Percentiles rank a stretch among this genome's conserved stretches.
These are phyloP conservation scores for Campylorhamphus procurvoides DNA, from an alignment of 2,113 vertebrate genomes.

Conservation along the genomic window DNA sequence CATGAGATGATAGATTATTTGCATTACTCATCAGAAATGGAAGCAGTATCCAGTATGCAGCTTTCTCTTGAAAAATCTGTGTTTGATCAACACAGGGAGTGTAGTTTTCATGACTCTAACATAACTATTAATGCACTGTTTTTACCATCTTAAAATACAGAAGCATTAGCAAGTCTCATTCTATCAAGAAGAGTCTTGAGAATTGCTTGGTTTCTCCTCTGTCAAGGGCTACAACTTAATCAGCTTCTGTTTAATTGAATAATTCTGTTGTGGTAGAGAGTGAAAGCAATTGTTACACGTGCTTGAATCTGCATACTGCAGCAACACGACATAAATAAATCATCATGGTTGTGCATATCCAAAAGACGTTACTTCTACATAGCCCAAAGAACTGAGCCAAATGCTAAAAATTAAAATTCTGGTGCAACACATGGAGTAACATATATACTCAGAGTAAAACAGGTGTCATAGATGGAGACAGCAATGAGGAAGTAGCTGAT, in stretches of 20 bases:
- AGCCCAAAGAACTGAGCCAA: neutral
- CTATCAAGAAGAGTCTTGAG: neutral
- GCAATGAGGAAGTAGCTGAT: neutral
- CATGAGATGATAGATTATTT: neutral
- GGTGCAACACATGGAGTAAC: constrained; percentile 29
- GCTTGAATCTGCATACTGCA: neutral
- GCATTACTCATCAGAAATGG: neutral
- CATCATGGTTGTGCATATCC: neutral
- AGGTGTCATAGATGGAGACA: neutral
- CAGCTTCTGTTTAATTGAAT: neutral
- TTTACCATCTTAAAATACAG: neutral
- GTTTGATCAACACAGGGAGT: neutral
- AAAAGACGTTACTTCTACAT: neutral
- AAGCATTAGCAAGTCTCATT: neutral
- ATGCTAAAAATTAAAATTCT: neutral
- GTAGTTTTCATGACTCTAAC: neutral
- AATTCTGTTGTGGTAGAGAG: neutral
- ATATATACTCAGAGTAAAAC: neutral
- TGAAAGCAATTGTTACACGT: neutral
- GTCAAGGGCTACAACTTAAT: neutral
- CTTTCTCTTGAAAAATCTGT: neutral
- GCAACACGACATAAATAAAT: neutral
- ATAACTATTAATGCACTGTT: neutral
- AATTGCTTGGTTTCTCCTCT: neutral
- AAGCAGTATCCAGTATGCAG: neutral